Evolutionary conservation across 2,888 invertebrate species (phyloP).

Genomic region (Syrphus vitripennis): DNA sequence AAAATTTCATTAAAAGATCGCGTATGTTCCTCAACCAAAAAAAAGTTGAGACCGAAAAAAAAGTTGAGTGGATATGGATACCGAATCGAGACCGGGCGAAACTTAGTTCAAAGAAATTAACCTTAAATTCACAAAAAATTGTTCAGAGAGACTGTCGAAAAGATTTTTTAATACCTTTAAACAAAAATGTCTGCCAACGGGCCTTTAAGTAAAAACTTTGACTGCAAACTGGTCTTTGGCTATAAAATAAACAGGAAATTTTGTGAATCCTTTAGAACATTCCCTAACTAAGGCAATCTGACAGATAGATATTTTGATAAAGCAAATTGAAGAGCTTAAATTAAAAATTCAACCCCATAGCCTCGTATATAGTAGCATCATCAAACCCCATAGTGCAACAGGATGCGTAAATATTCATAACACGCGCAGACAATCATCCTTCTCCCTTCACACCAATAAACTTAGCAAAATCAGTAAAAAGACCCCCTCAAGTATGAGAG

Average conservation of each 20-base stretch:
- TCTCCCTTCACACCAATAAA: conserved; percentile 3
- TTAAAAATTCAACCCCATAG: conserved; percentile 53
- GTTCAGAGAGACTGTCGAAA: too few species aligned
- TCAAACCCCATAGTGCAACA: conserved; percentile 59
- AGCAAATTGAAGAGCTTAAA: conserved; percentile 44
- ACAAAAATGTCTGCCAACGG: too few species aligned
- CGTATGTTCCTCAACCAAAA: too few species aligned
- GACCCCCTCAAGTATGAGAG: not conserved
- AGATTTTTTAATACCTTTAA: too few species aligned
- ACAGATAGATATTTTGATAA: conserved; percentile 21
- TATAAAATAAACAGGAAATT: not conserved
- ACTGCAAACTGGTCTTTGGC: not conserved
- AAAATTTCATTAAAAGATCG: too few species aligned
- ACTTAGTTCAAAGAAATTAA: too few species aligned
- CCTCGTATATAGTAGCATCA: not conserved
- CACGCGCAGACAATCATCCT: conserved; percentile 61
- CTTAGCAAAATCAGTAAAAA: conserved; percentile 2
- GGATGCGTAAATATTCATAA: conserved; percentile 66
- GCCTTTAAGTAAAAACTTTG: not conserved
- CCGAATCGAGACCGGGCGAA: too few species aligned
- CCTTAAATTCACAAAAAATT: too few species aligned
- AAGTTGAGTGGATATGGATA: too few species aligned
- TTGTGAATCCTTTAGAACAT: not conserved
- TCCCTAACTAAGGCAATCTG: not conserved
- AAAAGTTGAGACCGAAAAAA: too few species aligned